These are phyloP conservation scores for Volucella inflata DNA, from an alignment of 2,888 invertebrate species.

Conservation along the genomic window DNA sequence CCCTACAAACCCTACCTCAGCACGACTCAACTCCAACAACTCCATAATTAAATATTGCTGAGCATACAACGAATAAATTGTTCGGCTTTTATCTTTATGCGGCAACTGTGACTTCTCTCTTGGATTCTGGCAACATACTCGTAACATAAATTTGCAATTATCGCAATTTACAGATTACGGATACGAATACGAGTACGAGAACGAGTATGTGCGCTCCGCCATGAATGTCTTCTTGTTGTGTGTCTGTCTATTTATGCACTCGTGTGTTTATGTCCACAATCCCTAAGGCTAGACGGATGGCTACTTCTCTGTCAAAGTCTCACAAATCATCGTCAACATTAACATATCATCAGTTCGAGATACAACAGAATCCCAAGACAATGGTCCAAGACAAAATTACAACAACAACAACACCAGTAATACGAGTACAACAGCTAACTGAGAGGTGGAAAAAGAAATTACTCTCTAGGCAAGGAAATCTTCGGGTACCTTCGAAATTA, in stretches of 20 bases:
- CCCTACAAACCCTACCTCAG: slow-evolving; percentile 13
- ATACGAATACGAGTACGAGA: too few species aligned
- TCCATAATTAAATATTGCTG: slow-evolving; percentile 56
- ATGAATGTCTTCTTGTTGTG: too few species aligned
- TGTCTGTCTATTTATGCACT: too few species aligned
- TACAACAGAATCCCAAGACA: neutral
- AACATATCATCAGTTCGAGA: slow-evolving; percentile 25
- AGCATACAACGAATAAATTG: slow-evolving; percentile 58
- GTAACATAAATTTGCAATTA: slow-evolving; percentile 26
- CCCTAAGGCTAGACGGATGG: slow-evolving; percentile 40
- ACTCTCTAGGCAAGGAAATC: slow-evolving; percentile 53
- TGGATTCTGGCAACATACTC: neutral
- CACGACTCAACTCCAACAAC: slow-evolving; percentile 3
- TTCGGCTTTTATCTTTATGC: slow-evolving; percentile 32
- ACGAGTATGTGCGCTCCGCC: too few species aligned
- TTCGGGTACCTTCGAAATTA: slow-evolving; percentile 53
- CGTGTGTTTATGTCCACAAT: slow-evolving; percentile 46
- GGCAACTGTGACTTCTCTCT: slow-evolving; percentile 3
- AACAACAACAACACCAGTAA: neutral
- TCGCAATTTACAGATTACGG: too few species aligned
- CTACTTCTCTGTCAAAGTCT: slow-evolving; percentile 15
- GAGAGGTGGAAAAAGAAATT: slow-evolving; percentile 38
- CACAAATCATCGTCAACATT: slow-evolving; percentile 62
- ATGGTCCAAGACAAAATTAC: neutral
- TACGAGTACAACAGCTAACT: slow-evolving; percentile 15